Evolutionary conservation across 2,888 invertebrate species (phyloP).

Genomic region (Zaprionus obscuricornis): DNA sequence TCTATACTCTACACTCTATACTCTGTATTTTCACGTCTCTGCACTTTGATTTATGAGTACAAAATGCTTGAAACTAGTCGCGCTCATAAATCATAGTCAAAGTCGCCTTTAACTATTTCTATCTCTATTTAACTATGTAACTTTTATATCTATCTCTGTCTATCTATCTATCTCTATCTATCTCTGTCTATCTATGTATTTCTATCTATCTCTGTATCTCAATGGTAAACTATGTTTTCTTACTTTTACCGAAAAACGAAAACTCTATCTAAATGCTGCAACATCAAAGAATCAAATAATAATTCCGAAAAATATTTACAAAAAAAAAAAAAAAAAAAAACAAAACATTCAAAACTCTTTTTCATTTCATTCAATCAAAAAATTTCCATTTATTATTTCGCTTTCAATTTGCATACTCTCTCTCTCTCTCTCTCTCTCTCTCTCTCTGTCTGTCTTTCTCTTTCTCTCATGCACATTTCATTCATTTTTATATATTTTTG

Average conservation of each 20-base stretch:
- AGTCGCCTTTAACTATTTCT: constrained; percentile 43
- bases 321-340: constrained; percentile 40
- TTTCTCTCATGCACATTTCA: not conserved
- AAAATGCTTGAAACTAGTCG: constrained; percentile 82
- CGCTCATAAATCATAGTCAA: constrained; percentile 67
- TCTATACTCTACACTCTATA: constrained; percentile 21
- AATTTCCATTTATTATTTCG: constrained; percentile 28
- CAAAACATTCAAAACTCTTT: constrained; percentile 26
- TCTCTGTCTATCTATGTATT: constrained; percentile 25
- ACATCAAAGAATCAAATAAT: constrained; percentile 78
- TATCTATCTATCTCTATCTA: constrained; percentile 21
- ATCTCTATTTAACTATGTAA: constrained; percentile 38
- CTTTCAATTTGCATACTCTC: constrained; percentile 53
- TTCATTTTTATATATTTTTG: no score
- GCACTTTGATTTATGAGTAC: constrained; percentile 63
- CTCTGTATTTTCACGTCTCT: constrained; percentile 49
- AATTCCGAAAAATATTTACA: constrained; percentile 63
- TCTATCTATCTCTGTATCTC: constrained; percentile 38
- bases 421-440: not conserved
- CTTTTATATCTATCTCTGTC: constrained; percentile 30
- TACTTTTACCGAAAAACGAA: constrained; percentile 62
- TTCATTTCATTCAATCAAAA: constrained; percentile 19
- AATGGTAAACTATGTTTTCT: constrained; percentile 39
- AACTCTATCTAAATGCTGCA: constrained; percentile 66
- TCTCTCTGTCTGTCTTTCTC: constrained; percentile 18